Base-by-base conservation (phyloP, 2,888 invertebrate genomes). In the Ypsolopha sequella region DNA sequence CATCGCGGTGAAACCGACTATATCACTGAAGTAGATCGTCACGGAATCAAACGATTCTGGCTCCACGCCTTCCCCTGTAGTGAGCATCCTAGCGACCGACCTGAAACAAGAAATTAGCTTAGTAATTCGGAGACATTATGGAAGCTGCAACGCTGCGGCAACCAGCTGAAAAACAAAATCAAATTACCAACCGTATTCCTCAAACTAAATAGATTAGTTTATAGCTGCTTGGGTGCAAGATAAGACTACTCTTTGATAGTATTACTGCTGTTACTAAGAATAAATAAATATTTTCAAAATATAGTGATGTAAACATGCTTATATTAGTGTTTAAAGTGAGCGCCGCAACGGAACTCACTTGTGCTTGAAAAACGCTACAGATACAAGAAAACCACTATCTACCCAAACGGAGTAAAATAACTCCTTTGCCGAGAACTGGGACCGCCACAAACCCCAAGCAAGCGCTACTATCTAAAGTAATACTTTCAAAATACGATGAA, bases 11-110 rank as follows among this genome's bases (percentile, higher is more conserved):
- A 98, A 98, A 59, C 98, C 98, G 57, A 97, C 97, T 76, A 98
- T 98, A 77, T 98, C 98, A 71, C 97, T 97, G 84, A 98, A 98
- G 88, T 97, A 98, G 65, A 98, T 97, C 44, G 97, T 98, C 58
- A 97, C 97, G 58, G 92, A 90, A 80, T 96, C 95, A 77, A 95
- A 97, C 6, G 95, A 94, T 78, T 97, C 97, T 1, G 97, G 97
- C 73, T 95, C 95, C 7, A 97, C 95, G 36, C 95, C 95, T 65
- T 93, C 92, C 47, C 97, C 97, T 65, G 91, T 91, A 51, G 97
- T 95, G 61, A 97, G 87, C 63, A 94, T 92, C 64, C 92, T 91
- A 51, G 97, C 97, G 57, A 97, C 97, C 35, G 95, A 93, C 76
- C 93, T 94, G 77, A 88, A 88, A 68, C 75, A 80, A 46, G 54